Evolutionary conservation across 2,113 vertebrate genomes (phyloP).

Genomic region (Silurus asotus): DNA sequence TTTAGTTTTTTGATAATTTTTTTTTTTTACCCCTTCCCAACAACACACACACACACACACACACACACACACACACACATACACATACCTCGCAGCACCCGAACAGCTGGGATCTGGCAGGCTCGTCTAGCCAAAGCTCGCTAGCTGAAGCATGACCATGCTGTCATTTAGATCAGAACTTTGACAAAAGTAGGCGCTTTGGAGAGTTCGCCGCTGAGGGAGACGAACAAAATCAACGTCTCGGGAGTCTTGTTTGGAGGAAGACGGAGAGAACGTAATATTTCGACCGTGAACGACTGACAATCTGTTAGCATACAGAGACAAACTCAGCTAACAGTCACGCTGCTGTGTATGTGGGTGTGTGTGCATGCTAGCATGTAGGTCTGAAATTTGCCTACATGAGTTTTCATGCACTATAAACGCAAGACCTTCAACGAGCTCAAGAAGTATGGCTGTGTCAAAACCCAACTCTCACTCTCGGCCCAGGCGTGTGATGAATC

Average conservation of each 20-base stretch:
- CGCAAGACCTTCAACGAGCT: conserved; percentile 17
- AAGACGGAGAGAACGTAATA: background rate
- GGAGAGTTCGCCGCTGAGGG: conserved; percentile 14
- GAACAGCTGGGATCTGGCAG: conserved; percentile 72
- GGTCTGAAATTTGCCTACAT: conserved; percentile 24
- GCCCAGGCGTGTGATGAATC: conserved; percentile 50
- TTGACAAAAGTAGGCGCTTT: conserved; percentile 43
- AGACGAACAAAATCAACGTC: conserved; percentile 16
- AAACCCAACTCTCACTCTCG: conserved; percentile 2
- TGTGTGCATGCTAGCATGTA: background rate
- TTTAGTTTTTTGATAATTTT: conserved; percentile 27
- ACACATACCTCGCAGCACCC: conserved; percentile 57
- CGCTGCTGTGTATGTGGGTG: background rate
- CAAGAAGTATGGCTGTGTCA: conserved; percentile 35
- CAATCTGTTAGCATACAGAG: conserved; percentile 22
- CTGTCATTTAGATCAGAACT: conserved; percentile 57
- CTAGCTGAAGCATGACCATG: conserved; percentile 61
- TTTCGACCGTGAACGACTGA: conserved; percentile 26
- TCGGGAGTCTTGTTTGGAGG: conserved; percentile 20
- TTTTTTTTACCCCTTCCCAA: conserved; percentile 29
- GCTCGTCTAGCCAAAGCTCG: conserved; percentile 59
- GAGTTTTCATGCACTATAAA: background rate
- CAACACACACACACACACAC: conserved; percentile 59
- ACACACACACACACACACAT: conserved; percentile 50
- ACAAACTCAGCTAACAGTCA: background rate